Base-by-base conservation (phyloP, 1,140 invertebrate genomes). In the Drosophila bifasciata region DNA sequence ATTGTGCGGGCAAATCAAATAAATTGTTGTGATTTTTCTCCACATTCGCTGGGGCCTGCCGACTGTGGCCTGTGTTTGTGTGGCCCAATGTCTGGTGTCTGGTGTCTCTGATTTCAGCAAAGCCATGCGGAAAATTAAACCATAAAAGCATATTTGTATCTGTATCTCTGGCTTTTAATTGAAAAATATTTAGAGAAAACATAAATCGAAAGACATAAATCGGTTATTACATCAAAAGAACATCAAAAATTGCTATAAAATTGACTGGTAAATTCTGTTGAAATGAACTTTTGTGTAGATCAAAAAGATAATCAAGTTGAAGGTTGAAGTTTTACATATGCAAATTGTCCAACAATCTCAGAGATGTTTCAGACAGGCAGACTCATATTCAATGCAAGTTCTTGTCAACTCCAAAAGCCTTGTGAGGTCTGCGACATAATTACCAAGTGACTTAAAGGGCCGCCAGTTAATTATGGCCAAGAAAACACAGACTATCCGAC, bases 1-100 rank as follows among this genome's bases (percentile, higher is more conserved):
- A 75, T 88, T 80, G 81, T 86, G 78, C 77, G 81, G 83, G 78
- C 78, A 88, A 81, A 86, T 78, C 77, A 88, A 86, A 86, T 81
- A 86, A 86, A 86, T 86, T 78, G 78, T 88, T 86, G 55, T 67
- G 77, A 86, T 86, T 88, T 81, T 67, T 70, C 45, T 61, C 45
- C 56, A 9, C 53, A 23, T 41, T 17, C 44, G n/a, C 15, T 4
- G 66, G 19, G 13, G 19, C 58, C 58, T 21, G 49, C 49, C 41
- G 52, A 13, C 57, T 2, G 28, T 36, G 32, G 32, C 32, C 13
- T 36, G 25, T 71, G 25, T 71, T 50, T 62, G 55, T 53, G 43
- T 69, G 79, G 63, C 63, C n/a, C n/a, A n/a, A n/a, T n/a, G n/a
- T n/a, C 74, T 74, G 44, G 44, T 69, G 74, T 71, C 40, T 55